These are phyloP conservation scores for Sepiola atlantica DNA, from an alignment of 2,888 invertebrate genomes.

Conservation along the genomic window DNA sequence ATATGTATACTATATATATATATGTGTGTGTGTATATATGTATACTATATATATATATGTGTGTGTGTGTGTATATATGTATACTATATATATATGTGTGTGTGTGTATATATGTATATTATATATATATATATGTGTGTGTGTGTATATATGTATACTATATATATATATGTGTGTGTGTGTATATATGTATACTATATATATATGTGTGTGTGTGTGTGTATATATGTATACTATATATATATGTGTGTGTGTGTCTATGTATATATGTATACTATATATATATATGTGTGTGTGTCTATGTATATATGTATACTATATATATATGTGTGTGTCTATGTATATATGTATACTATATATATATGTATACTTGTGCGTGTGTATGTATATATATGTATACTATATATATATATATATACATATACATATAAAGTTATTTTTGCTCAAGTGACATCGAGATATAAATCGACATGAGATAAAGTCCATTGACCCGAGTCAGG, in stretches of 20 bases:
- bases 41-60: not conserved
- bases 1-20: not conserved
- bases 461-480: too few species aligned
- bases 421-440: not conserved
- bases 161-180: not conserved
- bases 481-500: not conserved
- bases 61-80: not conserved
- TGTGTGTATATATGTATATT: not conserved
- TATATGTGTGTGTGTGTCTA: not conserved
- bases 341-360: too few species aligned
- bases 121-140: not conserved
- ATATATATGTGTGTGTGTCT: not conserved
- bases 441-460: not conserved
- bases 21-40: not conserved
- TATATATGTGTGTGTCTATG: too few species aligned
- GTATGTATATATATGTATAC: too few species aligned
- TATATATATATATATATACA: too few species aligned
- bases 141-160: not conserved
- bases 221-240: not conserved
- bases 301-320: slow-evolving; percentile 2
- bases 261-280: slow-evolving; percentile 1
- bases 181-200: not conserved
- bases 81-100: not conserved
- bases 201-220: not conserved
- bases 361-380: too few species aligned